Evolutionary conservation across 2,888 invertebrate genomes (phyloP).

Genomic region (Rhaphigaster nebulosa): DNA sequence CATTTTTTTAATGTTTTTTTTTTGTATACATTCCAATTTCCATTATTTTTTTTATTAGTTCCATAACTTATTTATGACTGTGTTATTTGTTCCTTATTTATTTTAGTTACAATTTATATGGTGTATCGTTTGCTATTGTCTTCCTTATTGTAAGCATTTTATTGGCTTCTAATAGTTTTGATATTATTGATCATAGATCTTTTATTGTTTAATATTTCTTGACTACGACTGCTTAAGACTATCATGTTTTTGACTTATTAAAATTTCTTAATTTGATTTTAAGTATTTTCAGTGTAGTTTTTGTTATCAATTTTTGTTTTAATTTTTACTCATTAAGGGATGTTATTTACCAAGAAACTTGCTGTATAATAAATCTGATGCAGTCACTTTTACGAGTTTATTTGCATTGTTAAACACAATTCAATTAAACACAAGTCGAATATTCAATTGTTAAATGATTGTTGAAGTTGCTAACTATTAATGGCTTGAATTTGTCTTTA

Average conservation of each 20-base stretch:
- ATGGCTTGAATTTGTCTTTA: background rate
- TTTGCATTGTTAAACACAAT: background rate
- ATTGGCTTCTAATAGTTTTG: background rate
- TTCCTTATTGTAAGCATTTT: background rate
- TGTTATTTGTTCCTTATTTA: background rate
- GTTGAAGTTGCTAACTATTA: background rate
- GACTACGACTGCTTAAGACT: background rate
- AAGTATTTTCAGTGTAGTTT: background rate
- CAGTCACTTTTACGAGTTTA: background rate
- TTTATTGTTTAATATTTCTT: background rate
- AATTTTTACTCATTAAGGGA: background rate
- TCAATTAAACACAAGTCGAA: too few relatives aligned
- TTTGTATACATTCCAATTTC: background rate
- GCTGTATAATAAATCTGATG: background rate
- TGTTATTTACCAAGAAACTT: background rate
- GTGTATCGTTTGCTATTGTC: background rate
- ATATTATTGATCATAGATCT: background rate
- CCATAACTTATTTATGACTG: background rate
- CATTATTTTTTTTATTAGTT: background rate
- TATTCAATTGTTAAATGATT: background rate
- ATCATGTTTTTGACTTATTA: background rate
- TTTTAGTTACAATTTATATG: background rate
- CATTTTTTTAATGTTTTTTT: too few relatives aligned
- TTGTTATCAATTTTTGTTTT: background rate
- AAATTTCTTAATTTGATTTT: background rate